Evolutionary conservation across 2,113 vertebrate genomes (phyloP), one percentile per base, ranked within the genome.

Genomic region (Rhineura floridana): DNA sequence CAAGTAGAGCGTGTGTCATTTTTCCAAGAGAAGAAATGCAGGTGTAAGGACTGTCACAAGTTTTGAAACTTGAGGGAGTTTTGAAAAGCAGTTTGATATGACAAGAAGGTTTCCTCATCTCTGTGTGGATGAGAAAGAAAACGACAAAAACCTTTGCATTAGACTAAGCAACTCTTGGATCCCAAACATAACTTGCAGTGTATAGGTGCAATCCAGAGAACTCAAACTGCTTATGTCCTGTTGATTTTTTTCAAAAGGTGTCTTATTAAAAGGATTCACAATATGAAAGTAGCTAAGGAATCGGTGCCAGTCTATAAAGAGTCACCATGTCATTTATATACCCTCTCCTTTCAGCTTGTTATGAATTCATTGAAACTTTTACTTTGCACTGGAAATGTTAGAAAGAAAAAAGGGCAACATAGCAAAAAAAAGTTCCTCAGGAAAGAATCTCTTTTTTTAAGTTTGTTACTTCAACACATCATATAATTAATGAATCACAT

Each of bases 41-140:
- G 10, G 28, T 77, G 75, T 50, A 28, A 76, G 9, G 44, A 50
- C 50, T 50, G 44, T 50, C 70, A 75, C 2, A 10, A 28, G 21
- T 86, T 86, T 28, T 30, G 13, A 79, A 69, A 69, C 23, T 10
- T 50, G 15, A 19, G 9, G 2, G 12, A n/a, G 19, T 85, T 85
- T 85, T 70, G n/a, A 33, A 30, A 85, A 67, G 21, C 25, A 42
- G 44, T 46, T 86, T 86, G n/a, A 50, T 67, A 50, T 39, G 3
- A 7, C 48, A 17, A 28, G 12, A 59, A n/a, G n/a, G 19, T 80
- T 77, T 79, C 55, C 19, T 36, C 23, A 42, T 10, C 80, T 63
- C n/a, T n/a, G n/a, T n/a, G n/a, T n/a, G n/a, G n/a, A n/a, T n/a
- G 0, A 3, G 13, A 12, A 15, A 2, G 42, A 2, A 33, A 46